phyloP scores from a whole-genome alignment of 2,797 vertebrate genomes.

The Cynopterus sphinx region DNA sequence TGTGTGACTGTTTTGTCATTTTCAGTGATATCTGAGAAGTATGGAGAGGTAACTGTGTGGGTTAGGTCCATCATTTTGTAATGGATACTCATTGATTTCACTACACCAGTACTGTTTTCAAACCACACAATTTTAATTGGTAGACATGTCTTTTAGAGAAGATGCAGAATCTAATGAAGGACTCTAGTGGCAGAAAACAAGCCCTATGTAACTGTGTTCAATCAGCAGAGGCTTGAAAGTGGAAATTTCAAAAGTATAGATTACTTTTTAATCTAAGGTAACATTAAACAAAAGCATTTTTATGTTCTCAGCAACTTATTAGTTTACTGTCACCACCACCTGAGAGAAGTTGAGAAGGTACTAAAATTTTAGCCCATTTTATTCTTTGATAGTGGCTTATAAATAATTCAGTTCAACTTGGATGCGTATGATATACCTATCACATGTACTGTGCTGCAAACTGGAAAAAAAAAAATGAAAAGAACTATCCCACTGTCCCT shows the following conservation, averaged over 20 bases:
- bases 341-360: neutral
- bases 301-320: constrained; percentile 36
- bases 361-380: constrained; percentile 9
- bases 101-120: neutral
- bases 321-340: neutral
- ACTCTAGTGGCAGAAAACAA: constrained; percentile 40
- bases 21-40: neutral
- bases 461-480: neutral
- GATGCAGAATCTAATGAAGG: constrained; percentile 18
- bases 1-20: neutral
- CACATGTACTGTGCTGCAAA: neutral
- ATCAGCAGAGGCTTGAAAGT: constrained; percentile 23
- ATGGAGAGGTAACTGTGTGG: neutral
- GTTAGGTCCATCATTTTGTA: neutral
- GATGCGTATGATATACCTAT: neutral
- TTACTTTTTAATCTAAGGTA: neutral
- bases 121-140: neutral
- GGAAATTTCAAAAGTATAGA: constrained; percentile 28
- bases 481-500: neutral
- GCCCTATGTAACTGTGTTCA: constrained; percentile 5
- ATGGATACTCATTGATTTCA: constrained; percentile 3
- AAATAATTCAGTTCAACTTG: constrained; percentile 4
- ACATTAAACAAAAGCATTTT: neutral
- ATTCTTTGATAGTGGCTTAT: constrained; percentile 11
- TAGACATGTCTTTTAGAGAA: constrained; percentile 48